Evolutionary conservation across 2,113 vertebrate species (phyloP), one percentile per base, ranked within the genome.

Genomic region (Sterrhoptilus dennistouni): DNA sequence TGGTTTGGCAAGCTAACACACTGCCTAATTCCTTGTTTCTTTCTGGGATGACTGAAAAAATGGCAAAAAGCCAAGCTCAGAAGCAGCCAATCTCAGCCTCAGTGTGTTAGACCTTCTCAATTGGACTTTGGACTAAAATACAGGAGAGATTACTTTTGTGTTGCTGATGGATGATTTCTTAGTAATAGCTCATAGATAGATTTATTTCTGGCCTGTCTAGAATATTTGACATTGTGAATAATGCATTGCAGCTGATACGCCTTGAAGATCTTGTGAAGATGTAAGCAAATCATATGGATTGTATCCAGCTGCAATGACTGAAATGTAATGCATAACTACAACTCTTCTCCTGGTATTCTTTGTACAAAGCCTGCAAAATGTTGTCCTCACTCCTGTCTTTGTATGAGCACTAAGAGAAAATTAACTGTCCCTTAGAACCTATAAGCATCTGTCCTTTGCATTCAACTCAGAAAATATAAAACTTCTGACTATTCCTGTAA

Each of bases 171-270:
- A 91, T 86, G 91, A 75, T 78, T 95, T 89, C 83, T 95, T 83
- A 89, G 89, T 95, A 85, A 81, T 91, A 82, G 64, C 91, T 93
- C 80, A 81, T 64, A 74, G 95, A 70, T 64, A 83, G 89, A 96
- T 95, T 96, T 93, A 93, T 95, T 95, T 92, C 86, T 92, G 83
- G 38, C 52, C 83, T 83, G 91, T 91, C 91, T 92, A 82, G 80
- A 68, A 78, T 89, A 92, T 95, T 94, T 97, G 93, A 95, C 91
- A 68, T 81, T 84, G 93, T 56, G 80, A 84, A 71, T 95, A 93
- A 93, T 5, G 4, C 89, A 78, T 92, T 95, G 89, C 95, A 92
- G 94, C 86, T 89, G 83, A 96, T 95, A 74, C 5, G 76, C 83
- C 86, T 90, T 92, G 88, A 96, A 95, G 80, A 95, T 83, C 93